Evolutionary conservation across 1,140 invertebrate genomes (phyloP), one percentile per base, ranked within the genome.

Genomic region (Caerostris extrusa): DNA sequence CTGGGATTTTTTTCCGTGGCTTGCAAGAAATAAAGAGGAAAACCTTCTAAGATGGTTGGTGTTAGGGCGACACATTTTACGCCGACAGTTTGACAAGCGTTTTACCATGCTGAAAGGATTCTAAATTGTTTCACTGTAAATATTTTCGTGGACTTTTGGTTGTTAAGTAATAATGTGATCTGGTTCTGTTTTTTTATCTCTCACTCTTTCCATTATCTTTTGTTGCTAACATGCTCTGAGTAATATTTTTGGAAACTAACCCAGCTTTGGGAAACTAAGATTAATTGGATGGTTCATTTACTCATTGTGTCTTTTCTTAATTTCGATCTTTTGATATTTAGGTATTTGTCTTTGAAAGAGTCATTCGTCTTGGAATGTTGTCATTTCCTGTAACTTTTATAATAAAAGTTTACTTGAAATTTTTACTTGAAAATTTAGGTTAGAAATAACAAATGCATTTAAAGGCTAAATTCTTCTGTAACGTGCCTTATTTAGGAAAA

Each of bases 101-200:
- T 77, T 77, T 19, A 7, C 69, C n/a, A n/a, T n/a, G 7, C 69
- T 77, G 17, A 77, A 77, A 77, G n/a, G n/a, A 7, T 50, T 77
- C n/a, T 34, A 77, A 77, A 77, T 77, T 77, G 69, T 19, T 19
- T 3, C 69, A 5, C 69, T 77, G 69, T 77, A 77, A 77, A 77
- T 77, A 77, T 77, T 77, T 77, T 10, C n/a, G 3, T 7, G 17
- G 69, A 77, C n/a, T 19, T 53, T 53, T 6, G 14, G 69, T 77
- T 19, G 2, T 77, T 77, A 77, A 34, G n/a, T 17, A 71, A 71
- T 19, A 71, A 71, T n/a, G 17, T 71, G 69, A 53, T 77, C 4
- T n/a, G 5, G 8, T 3, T 3, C 1, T 19, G 5, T 34, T n/a
- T 77, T 77, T 77, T 19, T n/a, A n/a, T n/a, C n/a, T 5, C 69